A percentile compares a stretch with the other conserved stretches of the same genome.
Evolutionary conservation across 2,113 vertebrate genomes (phyloP).

Genomic region (Sturnira hondurensis): DNA sequence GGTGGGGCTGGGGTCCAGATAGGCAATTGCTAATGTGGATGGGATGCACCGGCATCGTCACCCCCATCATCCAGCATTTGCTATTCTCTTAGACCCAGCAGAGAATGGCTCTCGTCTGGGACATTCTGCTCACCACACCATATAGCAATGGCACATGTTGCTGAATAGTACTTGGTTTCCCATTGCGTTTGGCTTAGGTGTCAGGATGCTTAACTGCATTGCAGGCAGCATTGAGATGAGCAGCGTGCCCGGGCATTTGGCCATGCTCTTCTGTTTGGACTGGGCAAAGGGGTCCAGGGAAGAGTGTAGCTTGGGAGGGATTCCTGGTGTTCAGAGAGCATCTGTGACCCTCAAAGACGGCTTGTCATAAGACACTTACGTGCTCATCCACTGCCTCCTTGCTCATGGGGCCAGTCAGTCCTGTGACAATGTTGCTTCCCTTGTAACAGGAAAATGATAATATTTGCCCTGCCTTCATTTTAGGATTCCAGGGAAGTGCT

Average conservation of each 20-base stretch:
- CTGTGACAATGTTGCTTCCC: background rate
- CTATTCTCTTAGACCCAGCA: background rate
- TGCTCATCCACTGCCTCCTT: background rate
- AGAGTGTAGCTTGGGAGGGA: background rate
- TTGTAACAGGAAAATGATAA: background rate
- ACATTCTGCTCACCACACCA: background rate
- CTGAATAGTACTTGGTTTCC: background rate
- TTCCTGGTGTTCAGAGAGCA: background rate
- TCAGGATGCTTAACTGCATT: background rate
- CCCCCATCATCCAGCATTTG: background rate
- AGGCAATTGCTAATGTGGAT: background rate
- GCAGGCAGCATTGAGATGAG: background rate
- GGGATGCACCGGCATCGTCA: background rate
- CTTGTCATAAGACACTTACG: background rate
- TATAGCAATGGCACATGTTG: background rate
- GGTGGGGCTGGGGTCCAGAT: background rate
- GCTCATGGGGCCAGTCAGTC: background rate
- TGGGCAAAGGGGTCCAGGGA: background rate
- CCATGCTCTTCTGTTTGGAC: background rate
- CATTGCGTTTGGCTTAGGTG: background rate
- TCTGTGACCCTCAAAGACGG: background rate
- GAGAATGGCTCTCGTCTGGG: background rate
- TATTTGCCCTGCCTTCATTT: background rate
- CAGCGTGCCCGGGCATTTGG: rapidly evolving
- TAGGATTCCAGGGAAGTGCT: background rate